Conservation (phyloP, 2,888 invertebrate species). For the Carterocephalus palaemon region DNA sequence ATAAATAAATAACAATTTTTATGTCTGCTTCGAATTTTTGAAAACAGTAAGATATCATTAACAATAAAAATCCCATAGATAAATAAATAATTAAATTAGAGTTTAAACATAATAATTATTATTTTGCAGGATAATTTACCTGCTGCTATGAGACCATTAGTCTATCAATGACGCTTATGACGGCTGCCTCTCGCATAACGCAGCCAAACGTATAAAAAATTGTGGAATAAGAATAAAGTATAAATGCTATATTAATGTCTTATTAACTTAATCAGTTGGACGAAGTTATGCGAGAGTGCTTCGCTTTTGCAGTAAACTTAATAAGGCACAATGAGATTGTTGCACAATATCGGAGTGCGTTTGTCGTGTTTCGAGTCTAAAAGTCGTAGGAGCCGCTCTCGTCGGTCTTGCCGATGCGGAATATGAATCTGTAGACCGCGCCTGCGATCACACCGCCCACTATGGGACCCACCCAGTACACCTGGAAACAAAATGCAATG, state of each 20-base stretch:
- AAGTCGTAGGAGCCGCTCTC: slow-evolving; percentile 89
- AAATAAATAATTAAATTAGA: slow-evolving; percentile 32
- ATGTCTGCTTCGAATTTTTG: slow-evolving; percentile 7
- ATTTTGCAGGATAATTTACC: too few relatives aligned
- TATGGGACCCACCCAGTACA: slow-evolving; percentile 93
- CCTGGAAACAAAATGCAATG: slow-evolving; percentile 67
- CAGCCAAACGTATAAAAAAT: background rate
- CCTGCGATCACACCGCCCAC: slow-evolving; percentile 87
- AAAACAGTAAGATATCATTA: slow-evolving; percentile 16
- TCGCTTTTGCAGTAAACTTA: slow-evolving; percentile 9
- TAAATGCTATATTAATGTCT: too few relatives aligned
- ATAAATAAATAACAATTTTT: slow-evolving; percentile 8
- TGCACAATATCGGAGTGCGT: too few relatives aligned
- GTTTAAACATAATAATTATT: slow-evolving; percentile 32
- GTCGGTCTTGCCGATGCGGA: slow-evolving; percentile 84
- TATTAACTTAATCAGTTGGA: too few relatives aligned
- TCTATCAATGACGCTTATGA: slow-evolving; percentile 32
- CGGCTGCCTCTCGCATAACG: slow-evolving; percentile 15
- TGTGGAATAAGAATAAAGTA: slow-evolving; percentile 8
- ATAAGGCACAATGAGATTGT: slow-evolving; percentile 23
- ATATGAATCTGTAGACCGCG: slow-evolving; percentile 84
- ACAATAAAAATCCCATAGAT: slow-evolving; percentile 41
- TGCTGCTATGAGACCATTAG: slow-evolving; percentile 15
- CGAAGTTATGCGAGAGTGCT: slow-evolving; percentile 19
- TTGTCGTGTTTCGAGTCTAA: slow-evolving; percentile 53